phyloP scores from a whole-genome alignment of 2,113 vertebrate species.

The Carassius carassius region DNA sequence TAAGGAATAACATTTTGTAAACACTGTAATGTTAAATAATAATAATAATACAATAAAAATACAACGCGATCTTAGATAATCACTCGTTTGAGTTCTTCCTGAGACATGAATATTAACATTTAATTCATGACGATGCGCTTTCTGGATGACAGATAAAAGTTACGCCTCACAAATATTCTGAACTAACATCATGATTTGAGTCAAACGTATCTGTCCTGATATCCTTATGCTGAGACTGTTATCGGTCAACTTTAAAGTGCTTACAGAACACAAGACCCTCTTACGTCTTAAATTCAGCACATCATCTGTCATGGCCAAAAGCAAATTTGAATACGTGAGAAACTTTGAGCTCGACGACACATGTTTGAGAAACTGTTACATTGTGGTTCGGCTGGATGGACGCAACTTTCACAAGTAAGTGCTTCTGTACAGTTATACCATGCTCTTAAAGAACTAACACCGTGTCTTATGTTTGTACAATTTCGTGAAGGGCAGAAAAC shows the following conservation, averaged over 20 bases:
- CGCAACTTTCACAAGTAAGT: constrained; percentile 92
- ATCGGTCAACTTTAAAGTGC: neutral
- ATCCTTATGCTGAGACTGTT: constrained; percentile 31
- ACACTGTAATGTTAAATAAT: neutral
- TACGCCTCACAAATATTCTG: neutral
- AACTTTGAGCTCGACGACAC: constrained; percentile 88
- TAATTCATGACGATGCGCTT: no score
- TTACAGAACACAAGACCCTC: neutral
- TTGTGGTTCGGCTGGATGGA: constrained; percentile 93
- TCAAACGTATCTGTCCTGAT: neutral
- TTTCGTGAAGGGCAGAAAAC: neutral
- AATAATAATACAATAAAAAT: neutral
- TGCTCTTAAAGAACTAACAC: constrained; percentile 57
- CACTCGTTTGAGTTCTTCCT: neutral
- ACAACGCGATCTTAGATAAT: neutral
- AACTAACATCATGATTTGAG: neutral
- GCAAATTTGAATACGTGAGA: constrained; percentile 95
- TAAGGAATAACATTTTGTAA: neutral
- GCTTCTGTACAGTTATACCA: neutral
- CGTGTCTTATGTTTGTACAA: neutral
- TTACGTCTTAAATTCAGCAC: constrained; percentile 38
- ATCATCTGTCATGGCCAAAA: constrained; percentile 86
- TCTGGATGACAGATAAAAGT: neutral
- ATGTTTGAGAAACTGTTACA: constrained; percentile 91
- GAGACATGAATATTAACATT: no score